Base-by-base conservation (phyloP, 2,113 vertebrate genomes). In the Peromyscus leucopus region DNA sequence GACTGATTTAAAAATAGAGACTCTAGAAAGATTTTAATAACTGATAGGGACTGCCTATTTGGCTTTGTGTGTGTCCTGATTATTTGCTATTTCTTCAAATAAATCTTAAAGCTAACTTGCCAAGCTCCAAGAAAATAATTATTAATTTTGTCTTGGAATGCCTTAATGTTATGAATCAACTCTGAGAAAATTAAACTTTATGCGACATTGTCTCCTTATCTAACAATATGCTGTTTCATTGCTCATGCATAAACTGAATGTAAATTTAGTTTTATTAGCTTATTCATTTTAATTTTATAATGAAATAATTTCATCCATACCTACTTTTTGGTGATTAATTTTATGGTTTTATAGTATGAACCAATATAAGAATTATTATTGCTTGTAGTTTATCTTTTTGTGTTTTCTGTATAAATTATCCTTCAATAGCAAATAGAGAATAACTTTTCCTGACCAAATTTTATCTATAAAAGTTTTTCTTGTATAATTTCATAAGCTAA, bases 41-140 rank as follows among this genome's bases (percentile, higher is more conserved):
- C 3, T 71, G 65, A 88, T 31, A 72, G 36, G 61, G 31, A 51
- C 51, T 59, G 55, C 2, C 36, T 61, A 67, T 39, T 31, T 31
- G 36, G 85, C 39, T 87, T 91, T 89, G 42, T 36, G 59, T 1
- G 6, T 89, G 4, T 91, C n/a, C 51, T 42, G 55, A 55, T 83
- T 61, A 89, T 51, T 91, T 85, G 78, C 55, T 93, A 31, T 15
- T 93, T 39, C 89, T 69, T 36, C 69, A 91, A 97, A 89, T 78
- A 17, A 95, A 65, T 89, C 93, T 96, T 59, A 65, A 94, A 80
- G 80, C 65, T 94, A 92, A 92, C 67, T 83, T 96, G 24, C 24
- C 63, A 96, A 91, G 13, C 39, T 65, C 26, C 55, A 90, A 78
- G 59, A 95, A 76, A 57, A 72, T 1, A 90, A 78, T 74, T 93